Conservation (phyloP, 2,797 vertebrate species). For the Poecilia gillii region DNA sequence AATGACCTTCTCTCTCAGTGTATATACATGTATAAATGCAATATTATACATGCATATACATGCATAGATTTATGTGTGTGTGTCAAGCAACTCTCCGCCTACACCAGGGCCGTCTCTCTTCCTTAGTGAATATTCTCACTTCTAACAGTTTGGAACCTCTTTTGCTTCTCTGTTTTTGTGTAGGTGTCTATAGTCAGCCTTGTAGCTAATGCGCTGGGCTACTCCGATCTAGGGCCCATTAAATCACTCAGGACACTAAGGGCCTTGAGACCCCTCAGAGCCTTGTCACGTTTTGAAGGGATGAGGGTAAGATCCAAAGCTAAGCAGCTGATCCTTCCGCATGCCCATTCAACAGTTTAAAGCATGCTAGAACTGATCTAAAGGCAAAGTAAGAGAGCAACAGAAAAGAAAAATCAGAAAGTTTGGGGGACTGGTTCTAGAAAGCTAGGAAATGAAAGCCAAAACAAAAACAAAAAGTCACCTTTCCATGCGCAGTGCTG, state of each 20-base stretch:
- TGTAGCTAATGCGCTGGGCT: slow-evolving; percentile 99
- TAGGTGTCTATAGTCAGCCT: slow-evolving; percentile 99
- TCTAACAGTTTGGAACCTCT: slow-evolving; percentile 99
- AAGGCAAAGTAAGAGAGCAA: slow-evolving; percentile 73
- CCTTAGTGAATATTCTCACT: slow-evolving; percentile 85
- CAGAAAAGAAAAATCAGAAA: slow-evolving; percentile 55
- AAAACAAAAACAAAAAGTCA: slow-evolving; percentile 73
- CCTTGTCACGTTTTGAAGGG: slow-evolving; percentile 99
- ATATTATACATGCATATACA: slow-evolving; percentile 86
- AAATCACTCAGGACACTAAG: slow-evolving; percentile 99
- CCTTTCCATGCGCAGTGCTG: slow-evolving; percentile 78
- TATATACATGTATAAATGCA: slow-evolving; percentile 87
- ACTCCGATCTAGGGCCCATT: slow-evolving; percentile 99
- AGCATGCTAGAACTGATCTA: slow-evolving; percentile 99
- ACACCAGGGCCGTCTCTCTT: slow-evolving; percentile 90
- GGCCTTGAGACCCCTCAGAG: slow-evolving; percentile 99
- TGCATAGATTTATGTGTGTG: slow-evolving; percentile 84
- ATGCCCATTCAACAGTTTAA: slow-evolving; percentile 95
- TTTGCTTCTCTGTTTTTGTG: slow-evolving; percentile 96
- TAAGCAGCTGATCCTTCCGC: slow-evolving; percentile 93
- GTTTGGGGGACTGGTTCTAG: slow-evolving; percentile 72
- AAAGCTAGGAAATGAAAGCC: slow-evolving; percentile 70
- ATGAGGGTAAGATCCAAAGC: slow-evolving; percentile 99
- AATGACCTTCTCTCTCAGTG: slow-evolving; percentile 81
- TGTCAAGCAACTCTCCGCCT: slow-evolving; percentile 84